Evolutionary conservation across 2,113 vertebrate species (phyloP).

Genomic region (Scartelaos histophorus): DNA sequence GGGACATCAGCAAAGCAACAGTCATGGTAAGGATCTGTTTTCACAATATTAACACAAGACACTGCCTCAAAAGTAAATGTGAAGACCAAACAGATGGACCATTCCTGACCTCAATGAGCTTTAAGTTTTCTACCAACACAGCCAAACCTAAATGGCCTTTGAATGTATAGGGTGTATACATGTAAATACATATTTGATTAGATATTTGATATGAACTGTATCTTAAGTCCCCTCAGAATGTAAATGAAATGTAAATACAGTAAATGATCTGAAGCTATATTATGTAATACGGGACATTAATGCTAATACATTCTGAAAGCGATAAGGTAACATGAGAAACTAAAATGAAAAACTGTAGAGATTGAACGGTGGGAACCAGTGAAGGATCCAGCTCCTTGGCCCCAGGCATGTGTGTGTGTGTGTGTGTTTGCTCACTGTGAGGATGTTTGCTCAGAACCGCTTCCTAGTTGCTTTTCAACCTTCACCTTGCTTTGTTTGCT

Average conservation of each 20-base stretch:
- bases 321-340: not conserved
- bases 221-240: not conserved
- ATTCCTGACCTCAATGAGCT: not conserved
- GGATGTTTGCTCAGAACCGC: conserved; percentile 50
- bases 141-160: too few species aligned
- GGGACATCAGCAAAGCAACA: conserved; percentile 51
- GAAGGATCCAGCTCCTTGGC: conserved; percentile 23
- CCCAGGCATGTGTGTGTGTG: conserved; percentile 56
- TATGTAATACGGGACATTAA: not conserved
- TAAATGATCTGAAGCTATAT: not conserved
- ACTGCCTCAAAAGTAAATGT: not conserved
- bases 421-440: conserved; percentile 44
- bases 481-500: conserved; percentile 41
- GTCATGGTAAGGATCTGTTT: conserved; percentile 52
- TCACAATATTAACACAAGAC: not conserved
- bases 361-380: conserved; percentile 20
- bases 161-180: too few species aligned
- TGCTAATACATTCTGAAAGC: not conserved
- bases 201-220: not conserved
- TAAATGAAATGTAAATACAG: not conserved
- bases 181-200: too few species aligned
- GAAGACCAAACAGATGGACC: not conserved
- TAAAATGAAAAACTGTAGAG: not conserved
- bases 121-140: too few species aligned
- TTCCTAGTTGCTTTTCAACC: conserved; percentile 47